Conservation (phyloP, 2,113 vertebrate genomes). For the Argyrosomus japonicus region DNA sequence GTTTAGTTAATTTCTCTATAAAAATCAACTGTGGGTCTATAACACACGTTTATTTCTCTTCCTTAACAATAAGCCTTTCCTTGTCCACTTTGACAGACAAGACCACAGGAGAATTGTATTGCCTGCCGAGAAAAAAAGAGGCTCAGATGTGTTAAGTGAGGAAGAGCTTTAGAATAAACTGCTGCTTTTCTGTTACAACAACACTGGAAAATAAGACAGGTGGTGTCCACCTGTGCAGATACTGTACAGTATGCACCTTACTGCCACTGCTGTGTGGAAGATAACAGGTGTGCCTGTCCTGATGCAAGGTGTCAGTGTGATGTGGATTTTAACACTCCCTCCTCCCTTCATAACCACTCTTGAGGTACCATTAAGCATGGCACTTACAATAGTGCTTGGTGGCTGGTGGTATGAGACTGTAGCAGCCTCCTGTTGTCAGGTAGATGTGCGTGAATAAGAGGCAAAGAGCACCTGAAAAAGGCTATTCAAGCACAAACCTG, state of each 20-base stretch:
- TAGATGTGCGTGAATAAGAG: neutral
- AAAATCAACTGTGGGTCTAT: neutral
- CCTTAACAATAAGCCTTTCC: constrained; percentile 4
- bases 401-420: neutral
- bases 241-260: neutral
- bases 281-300: neutral
- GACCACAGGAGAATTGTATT: neutral
- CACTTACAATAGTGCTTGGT: neutral
- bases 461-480: neutral
- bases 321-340: neutral
- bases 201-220: constrained; percentile 1
- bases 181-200: neutral
- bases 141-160: neutral
- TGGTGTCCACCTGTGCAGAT: neutral
- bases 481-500: neutral
- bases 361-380: neutral
- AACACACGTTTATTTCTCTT: neutral
- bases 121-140: constrained; percentile 6
- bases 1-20: neutral
- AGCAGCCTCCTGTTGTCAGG: neutral
- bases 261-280: neutral
- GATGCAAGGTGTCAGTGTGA: neutral
- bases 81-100: neutral
- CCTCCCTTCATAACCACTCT: neutral
- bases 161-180: neutral